These are phyloP conservation scores for Notothenia coriiceps DNA, from an alignment of 2,113 vertebrate genomes.

Conservation along the genomic window DNA sequence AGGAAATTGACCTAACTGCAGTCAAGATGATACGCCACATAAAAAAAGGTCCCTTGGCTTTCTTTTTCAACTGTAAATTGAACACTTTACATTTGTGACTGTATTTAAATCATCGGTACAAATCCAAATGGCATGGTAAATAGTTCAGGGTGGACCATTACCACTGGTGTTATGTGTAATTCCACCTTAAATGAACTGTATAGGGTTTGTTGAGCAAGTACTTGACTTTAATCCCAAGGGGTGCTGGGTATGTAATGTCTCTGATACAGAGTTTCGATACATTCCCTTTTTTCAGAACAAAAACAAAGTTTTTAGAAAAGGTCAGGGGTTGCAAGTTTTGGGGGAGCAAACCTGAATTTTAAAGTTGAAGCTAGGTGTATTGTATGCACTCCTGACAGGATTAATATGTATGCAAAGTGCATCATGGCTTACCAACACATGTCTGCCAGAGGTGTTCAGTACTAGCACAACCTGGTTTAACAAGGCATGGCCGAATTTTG, in stretches of 20 bases:
- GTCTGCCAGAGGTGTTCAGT: constrained; percentile 62
- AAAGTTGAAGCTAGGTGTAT: constrained; percentile 3
- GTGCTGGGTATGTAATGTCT: constrained; percentile 41
- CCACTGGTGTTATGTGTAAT: constrained; percentile 40
- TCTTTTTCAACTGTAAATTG: constrained; percentile 28
- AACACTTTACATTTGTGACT: constrained; percentile 52
- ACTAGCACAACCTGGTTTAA: constrained; percentile 65
- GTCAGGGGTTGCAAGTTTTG: constrained; percentile 24
- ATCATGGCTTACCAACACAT: constrained; percentile 60
- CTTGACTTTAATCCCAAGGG: constrained; percentile 35
- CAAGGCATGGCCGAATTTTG: constrained; percentile 70
- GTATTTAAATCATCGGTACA: constrained; percentile 47
- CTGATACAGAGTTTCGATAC: neutral
- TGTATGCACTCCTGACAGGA: constrained; percentile 21
- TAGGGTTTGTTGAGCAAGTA: constrained; percentile 42
- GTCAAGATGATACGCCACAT: constrained; percentile 59
- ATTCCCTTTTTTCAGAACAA: constrained; percentile 29
- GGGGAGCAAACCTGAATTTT: neutral
- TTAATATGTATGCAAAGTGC: constrained; percentile 63
- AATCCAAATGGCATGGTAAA: constrained; percentile 55
- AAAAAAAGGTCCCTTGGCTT: constrained; percentile 43
- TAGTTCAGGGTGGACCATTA: constrained; percentile 49
- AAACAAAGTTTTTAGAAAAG: constrained; percentile 12
- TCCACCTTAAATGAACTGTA: constrained; percentile 56
- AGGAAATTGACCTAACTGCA: constrained; percentile 68